Base-by-base conservation (phyloP, 2,113 vertebrate species). In the Colaptes auratus region DNA sequence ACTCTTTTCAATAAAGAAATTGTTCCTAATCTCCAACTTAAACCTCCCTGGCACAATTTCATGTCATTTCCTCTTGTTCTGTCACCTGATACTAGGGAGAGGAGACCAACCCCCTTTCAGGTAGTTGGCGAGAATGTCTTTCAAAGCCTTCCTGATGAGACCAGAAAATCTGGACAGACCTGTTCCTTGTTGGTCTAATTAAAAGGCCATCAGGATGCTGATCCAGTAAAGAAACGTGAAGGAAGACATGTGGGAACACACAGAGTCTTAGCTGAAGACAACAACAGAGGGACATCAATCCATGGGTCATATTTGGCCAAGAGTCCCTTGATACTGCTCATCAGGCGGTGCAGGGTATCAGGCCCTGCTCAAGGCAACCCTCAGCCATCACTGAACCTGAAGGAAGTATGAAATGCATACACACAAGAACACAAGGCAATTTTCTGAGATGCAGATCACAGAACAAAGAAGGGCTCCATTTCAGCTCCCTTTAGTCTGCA, bases 151-250 rank as follows among this genome's bases (percentile, higher is more conserved):
- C 84, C 76, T 65, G 53, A 89, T 56, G 79, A 92, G 69, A 95
- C 93, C 31, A 88, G 91, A 94, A 91, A 88, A 88, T 92, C 93
- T 88, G 58, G 94, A 82, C 75, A 74, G 60, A 94, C 87, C 75
- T 73, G 75, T 92, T 95, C 44, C 50, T 71, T 71, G 52, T 7
- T 82, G 67, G 31, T 61, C 48, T 95, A 67, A 87, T 83, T 75
- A 78, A 86, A 88, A 86, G 52, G 61, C 73, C 67, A 86, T 65
- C 28, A 66, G 65, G 64, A 92, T 0, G 0, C 24, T 71, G 58
- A 80, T 80, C 42, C 53, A 78, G 27, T 13, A 86, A 48, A 13
- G 35, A 90, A 93, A 91, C 50, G 36, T 53, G 48, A 89, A 88
- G 60, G 46, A 91, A 90, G 11, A n/a, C 10, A 11, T 2, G 23